A percentile compares a stretch with the other conserved stretches of the same genome.
phyloP scores from a whole-genome alignment of 2,888 invertebrate species.

The Atrina japonica region DNA sequence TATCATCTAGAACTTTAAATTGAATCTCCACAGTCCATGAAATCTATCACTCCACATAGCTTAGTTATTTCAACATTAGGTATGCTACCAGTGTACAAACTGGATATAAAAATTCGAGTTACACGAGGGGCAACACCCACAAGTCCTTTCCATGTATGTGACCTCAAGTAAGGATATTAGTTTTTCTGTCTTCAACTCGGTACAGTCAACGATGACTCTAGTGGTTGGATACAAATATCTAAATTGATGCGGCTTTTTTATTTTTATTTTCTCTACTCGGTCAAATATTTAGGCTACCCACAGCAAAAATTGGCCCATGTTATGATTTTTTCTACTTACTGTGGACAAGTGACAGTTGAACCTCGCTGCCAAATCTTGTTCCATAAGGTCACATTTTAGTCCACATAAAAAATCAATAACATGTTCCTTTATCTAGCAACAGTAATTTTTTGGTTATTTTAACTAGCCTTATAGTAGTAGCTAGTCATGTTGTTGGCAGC shows the following conservation, averaged over 20 bases:
- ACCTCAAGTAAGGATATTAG: constrained; percentile 24
- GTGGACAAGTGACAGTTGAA: constrained; percentile 39
- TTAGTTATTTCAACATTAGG: constrained; percentile 44
- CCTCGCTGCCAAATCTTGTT: constrained; percentile 23
- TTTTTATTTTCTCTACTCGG: constrained; percentile 15
- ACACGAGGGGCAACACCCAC: constrained; percentile 42
- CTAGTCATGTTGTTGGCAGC: no score
- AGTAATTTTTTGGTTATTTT: no score
- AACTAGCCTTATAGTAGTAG: no score
- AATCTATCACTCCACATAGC: constrained; percentile 29
- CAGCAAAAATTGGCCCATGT: constrained; percentile 41
- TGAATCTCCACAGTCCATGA: constrained; percentile 35
- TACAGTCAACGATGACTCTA: background rate
- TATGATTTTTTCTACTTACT: constrained; percentile 32
- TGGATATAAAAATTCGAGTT: constrained; percentile 20
- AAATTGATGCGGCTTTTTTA: constrained; percentile 33
- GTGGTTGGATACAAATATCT: constrained; percentile 26
- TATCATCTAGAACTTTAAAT: constrained; percentile 36
- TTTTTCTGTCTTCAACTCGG: background rate
- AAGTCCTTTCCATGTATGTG: constrained; percentile 33
- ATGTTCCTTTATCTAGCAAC: no score
- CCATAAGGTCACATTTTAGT: constrained; percentile 29
- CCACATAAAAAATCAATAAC: constrained; percentile 11
- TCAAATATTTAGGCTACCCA: constrained; percentile 34
- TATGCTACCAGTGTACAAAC: constrained; percentile 22